These are phyloP conservation scores for Melolontha melolontha DNA, from an alignment of 2,888 invertebrate species.

Conservation along the genomic window DNA sequence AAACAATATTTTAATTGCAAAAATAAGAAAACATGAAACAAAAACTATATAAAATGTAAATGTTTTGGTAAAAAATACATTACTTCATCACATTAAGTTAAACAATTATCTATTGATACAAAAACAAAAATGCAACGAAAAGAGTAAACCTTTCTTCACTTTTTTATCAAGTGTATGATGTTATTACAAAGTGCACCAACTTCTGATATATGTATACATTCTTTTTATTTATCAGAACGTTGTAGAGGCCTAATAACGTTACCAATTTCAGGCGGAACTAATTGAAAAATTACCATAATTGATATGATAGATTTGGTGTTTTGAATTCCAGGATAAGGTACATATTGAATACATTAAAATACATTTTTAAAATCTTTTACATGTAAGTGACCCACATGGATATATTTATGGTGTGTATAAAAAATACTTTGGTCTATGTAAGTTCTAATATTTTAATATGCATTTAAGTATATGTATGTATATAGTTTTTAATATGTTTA, in stretches of 20 bases:
- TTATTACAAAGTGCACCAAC: conserved; percentile 22
- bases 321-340: conserved; percentile 38
- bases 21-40: conserved; percentile 16
- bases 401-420: conserved; percentile 4
- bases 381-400: background rate
- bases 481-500: too few relatives aligned
- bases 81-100: conserved; percentile 24
- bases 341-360: conserved; percentile 32
- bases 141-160: background rate
- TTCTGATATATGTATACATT: conserved; percentile 5
- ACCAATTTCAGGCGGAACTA: background rate
- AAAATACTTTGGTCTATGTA: background rate
- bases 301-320: conserved; percentile 43
- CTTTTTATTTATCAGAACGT: too few relatives aligned
- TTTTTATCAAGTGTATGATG: background rate
- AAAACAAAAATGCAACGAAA: background rate
- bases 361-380: background rate
- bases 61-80: conserved; percentile 31
- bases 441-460: too few relatives aligned
- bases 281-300: conserved; percentile 20
- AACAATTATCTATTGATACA: conserved; percentile 17
- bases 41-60: background rate
- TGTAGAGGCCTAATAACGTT: too few relatives aligned
- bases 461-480: too few relatives aligned
- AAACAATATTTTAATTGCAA: conserved; percentile 22